A percentile compares a stretch with the other conserved stretches of the same genome.
Evolutionary conservation across 2,113 vertebrate species (phyloP).

Genomic region (Triplophysa dalaica): DNA sequence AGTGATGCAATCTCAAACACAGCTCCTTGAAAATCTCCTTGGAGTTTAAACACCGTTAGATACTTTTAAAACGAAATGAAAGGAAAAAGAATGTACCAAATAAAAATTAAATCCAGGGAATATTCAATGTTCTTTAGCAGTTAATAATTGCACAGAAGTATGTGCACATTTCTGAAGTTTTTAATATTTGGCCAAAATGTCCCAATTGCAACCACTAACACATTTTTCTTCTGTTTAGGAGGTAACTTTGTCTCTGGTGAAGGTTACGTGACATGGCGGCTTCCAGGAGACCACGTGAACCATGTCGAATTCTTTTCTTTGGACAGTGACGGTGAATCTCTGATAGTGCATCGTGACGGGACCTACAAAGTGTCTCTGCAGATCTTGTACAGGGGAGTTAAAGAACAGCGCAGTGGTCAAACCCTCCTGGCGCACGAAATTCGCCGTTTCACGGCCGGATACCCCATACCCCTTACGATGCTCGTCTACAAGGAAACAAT

Average conservation of each 20-base stretch:
- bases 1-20: too few species aligned
- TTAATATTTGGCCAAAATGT: not conserved
- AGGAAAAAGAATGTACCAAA: too few species aligned
- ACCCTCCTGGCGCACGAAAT: not conserved
- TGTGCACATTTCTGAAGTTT: not conserved
- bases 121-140: too few species aligned
- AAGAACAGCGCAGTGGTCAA: rapidly evolving
- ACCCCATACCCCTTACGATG: rapidly evolving
- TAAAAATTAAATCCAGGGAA: too few species aligned
- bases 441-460: rapidly evolving
- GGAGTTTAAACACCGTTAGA: too few species aligned
- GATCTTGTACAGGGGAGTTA: constrained; percentile 52
- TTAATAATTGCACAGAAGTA: too few species aligned
- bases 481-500: constrained; percentile 7
- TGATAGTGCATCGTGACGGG: constrained; percentile 53
- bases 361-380: constrained; percentile 67
- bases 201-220: not conserved
- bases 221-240: not conserved
- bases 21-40: too few species aligned
- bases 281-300: rapidly evolving
- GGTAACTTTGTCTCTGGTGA: rapidly evolving
- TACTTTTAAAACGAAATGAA: too few species aligned
- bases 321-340: constrained; percentile 4
- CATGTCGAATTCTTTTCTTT: constrained; percentile 43
- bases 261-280: constrained; percentile 49